Conservation (phyloP, 2,888 invertebrate genomes). For the Allacma fusca region DNA sequence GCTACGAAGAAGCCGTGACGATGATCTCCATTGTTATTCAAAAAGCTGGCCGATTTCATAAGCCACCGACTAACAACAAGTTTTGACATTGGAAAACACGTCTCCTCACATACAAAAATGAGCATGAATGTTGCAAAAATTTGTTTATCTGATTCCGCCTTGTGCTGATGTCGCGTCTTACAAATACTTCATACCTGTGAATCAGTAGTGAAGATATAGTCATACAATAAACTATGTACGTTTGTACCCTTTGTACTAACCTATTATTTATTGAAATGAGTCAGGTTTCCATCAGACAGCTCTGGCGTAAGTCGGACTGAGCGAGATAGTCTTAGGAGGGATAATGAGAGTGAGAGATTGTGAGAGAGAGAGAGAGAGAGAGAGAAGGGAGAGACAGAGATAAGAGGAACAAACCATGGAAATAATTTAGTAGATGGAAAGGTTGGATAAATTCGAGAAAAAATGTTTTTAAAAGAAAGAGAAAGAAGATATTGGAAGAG, state of each 20-base stretch:
- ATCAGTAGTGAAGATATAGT: conserved; percentile 6
- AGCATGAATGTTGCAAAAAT: too few relatives aligned
- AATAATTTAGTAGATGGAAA: conserved; percentile 16
- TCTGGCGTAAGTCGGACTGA: not conserved
- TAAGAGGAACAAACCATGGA: conserved; percentile 12
- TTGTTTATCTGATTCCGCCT: too few relatives aligned
- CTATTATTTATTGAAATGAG: conserved; percentile 16
- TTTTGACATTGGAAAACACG: too few relatives aligned
- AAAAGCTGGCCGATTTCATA: too few relatives aligned
- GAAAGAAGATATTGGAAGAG: conserved; percentile 4
- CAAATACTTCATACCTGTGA: too few relatives aligned
- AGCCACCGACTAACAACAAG: too few relatives aligned
- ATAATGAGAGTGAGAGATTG: too few relatives aligned
- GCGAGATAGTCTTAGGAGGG: not conserved
- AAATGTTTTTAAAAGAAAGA: not conserved
- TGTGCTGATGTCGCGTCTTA: too few relatives aligned
- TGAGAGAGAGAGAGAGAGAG: not conserved
- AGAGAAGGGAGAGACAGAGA: not conserved
- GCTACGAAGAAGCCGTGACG: too few relatives aligned
- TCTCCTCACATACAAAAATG: too few relatives aligned
- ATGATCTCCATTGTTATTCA: too few relatives aligned
- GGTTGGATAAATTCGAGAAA: not conserved
- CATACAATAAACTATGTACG: not conserved
- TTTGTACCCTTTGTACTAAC: not conserved
- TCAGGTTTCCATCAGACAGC: conserved; percentile 7